These are phyloP conservation scores for Rhogogaster chlorosoma DNA, from an alignment of 2,888 invertebrate species.

Conservation along the genomic window DNA sequence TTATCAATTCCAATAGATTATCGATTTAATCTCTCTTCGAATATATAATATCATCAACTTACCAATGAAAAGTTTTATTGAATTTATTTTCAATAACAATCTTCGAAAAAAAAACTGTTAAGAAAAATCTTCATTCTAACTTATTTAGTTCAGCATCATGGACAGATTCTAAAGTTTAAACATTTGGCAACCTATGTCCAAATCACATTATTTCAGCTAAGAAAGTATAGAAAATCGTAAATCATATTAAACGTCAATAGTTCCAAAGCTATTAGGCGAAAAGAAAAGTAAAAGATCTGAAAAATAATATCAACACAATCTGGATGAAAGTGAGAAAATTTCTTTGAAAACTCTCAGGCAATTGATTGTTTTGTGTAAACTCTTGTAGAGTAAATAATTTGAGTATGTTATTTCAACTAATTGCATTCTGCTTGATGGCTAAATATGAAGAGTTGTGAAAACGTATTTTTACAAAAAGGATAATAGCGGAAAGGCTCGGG, in stretches of 20 bases:
- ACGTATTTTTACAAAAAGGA: conserved; percentile 7
- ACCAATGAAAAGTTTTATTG: background rate
- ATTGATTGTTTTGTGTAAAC: background rate
- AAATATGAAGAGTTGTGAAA: background rate
- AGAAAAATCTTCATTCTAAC: background rate
- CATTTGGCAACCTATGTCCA: background rate
- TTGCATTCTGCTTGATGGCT: background rate
- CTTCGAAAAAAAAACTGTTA: background rate
- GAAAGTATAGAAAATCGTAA: background rate
- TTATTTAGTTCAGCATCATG: background rate
- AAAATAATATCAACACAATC: background rate
- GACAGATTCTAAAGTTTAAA: background rate
- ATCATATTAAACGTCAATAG: background rate
- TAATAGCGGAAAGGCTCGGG: conserved; percentile 61
- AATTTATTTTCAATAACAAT: background rate
- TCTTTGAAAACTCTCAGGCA: background rate
- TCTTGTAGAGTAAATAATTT: background rate
- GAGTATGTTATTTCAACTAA: background rate
- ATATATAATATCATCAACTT: background rate
- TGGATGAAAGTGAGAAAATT: background rate
- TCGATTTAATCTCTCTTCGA: background rate
- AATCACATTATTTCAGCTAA: background rate
- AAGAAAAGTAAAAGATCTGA: background rate
- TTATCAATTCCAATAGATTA: background rate
- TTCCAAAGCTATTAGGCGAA: background rate